phyloP scores from a whole-genome alignment of 2,113 vertebrate species.

The Leucoraja erinaceus region DNA sequence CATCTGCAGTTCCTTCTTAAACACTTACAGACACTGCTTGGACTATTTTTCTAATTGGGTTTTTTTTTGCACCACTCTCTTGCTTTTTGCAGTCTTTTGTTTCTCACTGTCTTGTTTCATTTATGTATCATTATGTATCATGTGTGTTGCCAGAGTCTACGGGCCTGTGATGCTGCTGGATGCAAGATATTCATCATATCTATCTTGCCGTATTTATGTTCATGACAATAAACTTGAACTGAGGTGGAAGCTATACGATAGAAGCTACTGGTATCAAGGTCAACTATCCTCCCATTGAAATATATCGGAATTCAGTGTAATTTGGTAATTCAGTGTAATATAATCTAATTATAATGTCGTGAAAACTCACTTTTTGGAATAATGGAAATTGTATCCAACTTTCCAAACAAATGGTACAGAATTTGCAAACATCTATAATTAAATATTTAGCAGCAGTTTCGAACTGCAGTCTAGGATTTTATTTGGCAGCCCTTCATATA shows the following conservation, averaged over 20 bases:
- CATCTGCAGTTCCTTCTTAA: too few relatives aligned
- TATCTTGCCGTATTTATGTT: too few relatives aligned
- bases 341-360: neutral
- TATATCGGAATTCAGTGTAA: neutral
- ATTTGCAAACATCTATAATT: neutral
- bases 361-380: neutral
- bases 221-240: too few relatives aligned
- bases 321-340: neutral
- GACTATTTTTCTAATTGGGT: too few relatives aligned
- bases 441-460: neutral
- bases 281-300: neutral
- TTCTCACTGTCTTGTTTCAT: too few relatives aligned
- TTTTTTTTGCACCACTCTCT: too few relatives aligned
- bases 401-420: neutral
- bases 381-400: neutral
- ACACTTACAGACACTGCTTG: too few relatives aligned
- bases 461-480: neutral
- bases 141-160: too few relatives aligned
- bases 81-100: too few relatives aligned
- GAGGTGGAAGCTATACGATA: neutral
- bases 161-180: too few relatives aligned
- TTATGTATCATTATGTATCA: too few relatives aligned
- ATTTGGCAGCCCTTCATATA: neutral
- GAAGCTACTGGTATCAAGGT: neutral
- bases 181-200: too few relatives aligned